These are phyloP conservation scores for Leptura quadrifasciata DNA, from an alignment of 2,888 invertebrate genomes.

Conservation along the genomic window DNA sequence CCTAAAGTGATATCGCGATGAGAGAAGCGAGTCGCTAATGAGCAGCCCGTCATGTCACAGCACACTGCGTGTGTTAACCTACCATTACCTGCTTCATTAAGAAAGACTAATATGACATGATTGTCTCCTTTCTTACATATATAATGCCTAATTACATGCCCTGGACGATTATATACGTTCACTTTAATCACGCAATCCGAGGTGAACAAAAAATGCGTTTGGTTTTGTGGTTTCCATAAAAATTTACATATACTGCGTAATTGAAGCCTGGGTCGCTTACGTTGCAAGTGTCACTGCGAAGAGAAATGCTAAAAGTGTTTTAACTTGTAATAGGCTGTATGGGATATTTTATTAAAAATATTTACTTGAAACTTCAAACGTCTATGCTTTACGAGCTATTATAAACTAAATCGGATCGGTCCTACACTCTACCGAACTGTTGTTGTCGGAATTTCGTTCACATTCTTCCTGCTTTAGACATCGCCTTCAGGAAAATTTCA, in stretches of 20 bases:
- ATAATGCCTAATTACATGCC: conserved; percentile 71
- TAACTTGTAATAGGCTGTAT: no score
- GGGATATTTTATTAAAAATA: no score
- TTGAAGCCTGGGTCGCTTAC: neutral
- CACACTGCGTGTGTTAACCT: conserved; percentile 60
- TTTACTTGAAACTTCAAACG: no score
- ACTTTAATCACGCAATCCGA: conserved; percentile 67
- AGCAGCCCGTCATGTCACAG: conserved; percentile 60
- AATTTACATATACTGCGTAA: conserved; percentile 40
- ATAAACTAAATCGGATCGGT: no score
- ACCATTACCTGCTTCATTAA: conserved; percentile 73
- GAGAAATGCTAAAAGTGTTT: neutral
- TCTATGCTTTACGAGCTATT: no score
- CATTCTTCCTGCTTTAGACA: no score
- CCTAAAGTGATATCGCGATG: conserved; percentile 26
- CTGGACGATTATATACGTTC: conserved; percentile 68
- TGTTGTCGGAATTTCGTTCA: no score
- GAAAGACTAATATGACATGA: conserved; percentile 73
- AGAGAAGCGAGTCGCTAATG: conserved; percentile 52
- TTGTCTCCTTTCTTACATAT: conserved; percentile 71
- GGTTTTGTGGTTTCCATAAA: conserved; percentile 48
- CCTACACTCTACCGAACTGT: no score
- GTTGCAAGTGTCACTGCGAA: neutral
- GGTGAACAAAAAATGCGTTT: conserved; percentile 45
- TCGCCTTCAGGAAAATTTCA: no score